Conservation (phyloP, 92 coral and sea anemone genomes). For the Ricordea florida region DNA sequence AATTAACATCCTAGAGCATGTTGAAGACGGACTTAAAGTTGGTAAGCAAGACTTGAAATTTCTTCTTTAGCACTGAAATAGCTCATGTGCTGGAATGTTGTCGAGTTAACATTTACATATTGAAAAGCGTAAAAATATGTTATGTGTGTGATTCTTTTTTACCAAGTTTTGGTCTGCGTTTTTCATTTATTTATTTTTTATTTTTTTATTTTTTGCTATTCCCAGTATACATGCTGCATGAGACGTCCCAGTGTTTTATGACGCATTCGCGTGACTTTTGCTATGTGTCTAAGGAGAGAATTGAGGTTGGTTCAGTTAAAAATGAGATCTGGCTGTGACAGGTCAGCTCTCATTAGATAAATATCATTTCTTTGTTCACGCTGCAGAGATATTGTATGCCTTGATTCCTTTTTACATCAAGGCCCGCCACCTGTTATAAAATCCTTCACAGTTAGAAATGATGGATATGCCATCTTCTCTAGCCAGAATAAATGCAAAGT, state of each 20-base stretch:
- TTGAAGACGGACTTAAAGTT: slow-evolving; percentile 92
- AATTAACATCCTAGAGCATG: slow-evolving; percentile 93
- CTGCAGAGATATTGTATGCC: too few relatives aligned
- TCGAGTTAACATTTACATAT: too few relatives aligned
- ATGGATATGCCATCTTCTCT: too few relatives aligned
- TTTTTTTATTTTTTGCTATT: background rate
- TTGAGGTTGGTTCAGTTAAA: slow-evolving; percentile 59
- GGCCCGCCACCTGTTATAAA: too few relatives aligned
- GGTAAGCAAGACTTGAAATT: slow-evolving; percentile 62
- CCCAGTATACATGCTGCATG: slow-evolving; percentile 96
- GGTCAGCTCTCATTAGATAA: too few relatives aligned
- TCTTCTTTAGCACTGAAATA: too few relatives aligned
- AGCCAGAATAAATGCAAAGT: too few relatives aligned
- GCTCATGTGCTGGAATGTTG: too few relatives aligned
- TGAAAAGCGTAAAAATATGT: too few relatives aligned
- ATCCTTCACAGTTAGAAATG: too few relatives aligned
- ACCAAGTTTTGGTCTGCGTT: background rate
- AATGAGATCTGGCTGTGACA: background rate
- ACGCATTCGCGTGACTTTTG: slow-evolving; percentile 98
- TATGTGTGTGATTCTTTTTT: background rate
- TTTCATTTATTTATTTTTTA: background rate
- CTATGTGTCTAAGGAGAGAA: slow-evolving; percentile 79
- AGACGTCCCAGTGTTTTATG: slow-evolving; percentile 93
- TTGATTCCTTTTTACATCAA: too few relatives aligned
- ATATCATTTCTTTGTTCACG: too few relatives aligned